These are phyloP conservation scores for Anodontia alba DNA, from an alignment of 2,888 invertebrate genomes.

Conservation along the genomic window DNA sequence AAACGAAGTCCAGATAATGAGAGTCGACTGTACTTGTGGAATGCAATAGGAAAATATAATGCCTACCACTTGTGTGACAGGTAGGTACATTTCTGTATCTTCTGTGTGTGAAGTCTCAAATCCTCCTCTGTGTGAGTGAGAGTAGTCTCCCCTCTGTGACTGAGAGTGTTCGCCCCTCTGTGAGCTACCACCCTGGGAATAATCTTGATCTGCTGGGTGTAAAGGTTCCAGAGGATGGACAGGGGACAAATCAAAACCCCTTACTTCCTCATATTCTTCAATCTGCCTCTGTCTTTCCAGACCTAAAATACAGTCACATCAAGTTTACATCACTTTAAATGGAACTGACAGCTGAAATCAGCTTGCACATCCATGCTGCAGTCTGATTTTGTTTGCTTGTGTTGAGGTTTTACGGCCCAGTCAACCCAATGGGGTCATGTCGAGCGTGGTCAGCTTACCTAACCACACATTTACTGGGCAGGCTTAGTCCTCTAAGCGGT, in stretches of 20 bases:
- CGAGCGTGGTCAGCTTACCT: too few relatives aligned
- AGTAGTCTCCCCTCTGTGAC: constrained; percentile 25
- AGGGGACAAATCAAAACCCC: constrained; percentile 68
- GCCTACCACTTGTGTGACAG: constrained; percentile 76
- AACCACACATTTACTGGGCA: too few relatives aligned
- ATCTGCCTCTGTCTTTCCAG: constrained; percentile 58
- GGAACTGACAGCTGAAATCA: too few relatives aligned
- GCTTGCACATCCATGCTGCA: too few relatives aligned
- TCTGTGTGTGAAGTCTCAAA: constrained; percentile 78
- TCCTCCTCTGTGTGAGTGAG: constrained; percentile 58
- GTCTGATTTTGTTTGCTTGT: too few relatives aligned
- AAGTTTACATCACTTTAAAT: too few relatives aligned
- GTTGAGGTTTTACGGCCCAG: too few relatives aligned
- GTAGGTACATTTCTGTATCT: constrained; percentile 75
- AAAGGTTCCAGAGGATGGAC: constrained; percentile 44
- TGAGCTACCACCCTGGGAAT: background rate
- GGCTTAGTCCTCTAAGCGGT: too few relatives aligned
- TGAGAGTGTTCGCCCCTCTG: constrained; percentile 27
- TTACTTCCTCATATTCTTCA: constrained; percentile 58
- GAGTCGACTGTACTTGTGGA: too few relatives aligned
- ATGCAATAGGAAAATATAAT: too few relatives aligned
- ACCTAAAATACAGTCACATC: constrained; percentile 47
- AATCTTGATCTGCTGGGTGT: constrained; percentile 26
- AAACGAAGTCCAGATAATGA: too few relatives aligned
- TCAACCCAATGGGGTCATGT: too few relatives aligned